phyloP scores from a whole-genome alignment of 2,113 vertebrate species.

The Nanger granti region DNA sequence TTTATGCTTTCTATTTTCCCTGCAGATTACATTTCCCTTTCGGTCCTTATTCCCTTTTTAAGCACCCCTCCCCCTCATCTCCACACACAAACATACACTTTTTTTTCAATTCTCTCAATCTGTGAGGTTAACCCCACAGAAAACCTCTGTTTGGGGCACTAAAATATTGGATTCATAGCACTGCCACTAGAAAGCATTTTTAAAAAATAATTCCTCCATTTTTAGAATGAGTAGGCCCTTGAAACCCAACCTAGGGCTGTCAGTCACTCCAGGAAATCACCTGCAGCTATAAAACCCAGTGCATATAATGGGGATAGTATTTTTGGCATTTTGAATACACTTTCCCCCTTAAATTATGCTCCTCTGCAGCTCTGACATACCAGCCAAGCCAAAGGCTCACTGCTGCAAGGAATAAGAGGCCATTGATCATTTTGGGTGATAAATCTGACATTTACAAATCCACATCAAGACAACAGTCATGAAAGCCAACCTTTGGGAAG shows the following conservation, averaged over 20 bases:
- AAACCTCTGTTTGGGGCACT: not conserved
- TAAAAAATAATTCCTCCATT: not conserved
- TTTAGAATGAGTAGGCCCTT: not conserved
- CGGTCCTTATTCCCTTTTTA: not conserved
- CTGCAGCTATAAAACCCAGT: constrained; percentile 6
- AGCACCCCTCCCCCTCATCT: not conserved
- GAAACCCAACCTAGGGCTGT: not conserved
- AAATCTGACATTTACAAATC: constrained; percentile 19
- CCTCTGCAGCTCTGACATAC: not conserved
- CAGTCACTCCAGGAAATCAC: not conserved
- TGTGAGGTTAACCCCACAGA: not conserved
- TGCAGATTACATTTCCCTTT: not conserved
- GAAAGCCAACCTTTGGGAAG: not conserved
- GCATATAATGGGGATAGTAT: not conserved
- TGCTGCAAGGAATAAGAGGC: not conserved
- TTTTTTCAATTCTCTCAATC: not conserved
- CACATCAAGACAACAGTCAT: not conserved
- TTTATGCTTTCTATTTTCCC: not conserved
- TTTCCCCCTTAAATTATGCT: not conserved
- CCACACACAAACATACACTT: not conserved
- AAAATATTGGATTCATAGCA: not conserved
- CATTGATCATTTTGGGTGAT: not conserved
- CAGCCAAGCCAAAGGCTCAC: not conserved
- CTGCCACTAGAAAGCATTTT: not conserved
- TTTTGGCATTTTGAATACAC: constrained; percentile 20